These are phyloP conservation scores for Neopelma chrysocephalum DNA, from an alignment of 2,797 vertebrate species.

Conservation along the genomic window DNA sequence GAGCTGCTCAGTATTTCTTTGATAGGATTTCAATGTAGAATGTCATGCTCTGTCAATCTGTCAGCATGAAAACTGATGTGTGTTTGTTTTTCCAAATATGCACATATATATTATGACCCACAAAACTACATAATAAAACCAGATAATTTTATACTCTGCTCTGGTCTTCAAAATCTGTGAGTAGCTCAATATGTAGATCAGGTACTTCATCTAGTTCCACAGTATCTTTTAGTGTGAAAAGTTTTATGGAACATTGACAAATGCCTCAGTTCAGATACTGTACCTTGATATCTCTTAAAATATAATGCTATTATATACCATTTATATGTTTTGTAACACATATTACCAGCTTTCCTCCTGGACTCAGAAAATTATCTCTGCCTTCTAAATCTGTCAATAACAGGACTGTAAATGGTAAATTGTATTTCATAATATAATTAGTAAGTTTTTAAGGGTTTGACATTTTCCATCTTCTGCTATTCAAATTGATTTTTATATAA, in stretches of 20 bases:
- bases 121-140: neutral
- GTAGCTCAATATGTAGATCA: neutral
- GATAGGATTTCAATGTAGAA: neutral
- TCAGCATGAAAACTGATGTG: neutral
- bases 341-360: neutral
- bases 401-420: conserved; percentile 37
- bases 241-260: neutral
- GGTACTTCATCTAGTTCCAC: neutral
- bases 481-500: conserved; percentile 56
- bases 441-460: conserved; percentile 54
- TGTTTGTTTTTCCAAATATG: neutral
- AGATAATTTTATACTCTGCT: neutral
- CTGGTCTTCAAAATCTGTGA: neutral
- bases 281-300: neutral
- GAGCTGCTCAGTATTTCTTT: neutral
- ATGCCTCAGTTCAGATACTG: neutral
- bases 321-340: neutral
- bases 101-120: rapidly evolving
- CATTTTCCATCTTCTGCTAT: conserved; percentile 48
- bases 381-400: conserved; percentile 53
- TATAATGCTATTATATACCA: neutral
- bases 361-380: neutral
- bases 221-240: neutral
- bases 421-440: conserved; percentile 49
- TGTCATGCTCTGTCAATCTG: neutral